Evolutionary conservation across 2,888 invertebrate genomes (phyloP), one percentile per base, ranked within the genome.

Genomic region (Sturmia bella): DNA sequence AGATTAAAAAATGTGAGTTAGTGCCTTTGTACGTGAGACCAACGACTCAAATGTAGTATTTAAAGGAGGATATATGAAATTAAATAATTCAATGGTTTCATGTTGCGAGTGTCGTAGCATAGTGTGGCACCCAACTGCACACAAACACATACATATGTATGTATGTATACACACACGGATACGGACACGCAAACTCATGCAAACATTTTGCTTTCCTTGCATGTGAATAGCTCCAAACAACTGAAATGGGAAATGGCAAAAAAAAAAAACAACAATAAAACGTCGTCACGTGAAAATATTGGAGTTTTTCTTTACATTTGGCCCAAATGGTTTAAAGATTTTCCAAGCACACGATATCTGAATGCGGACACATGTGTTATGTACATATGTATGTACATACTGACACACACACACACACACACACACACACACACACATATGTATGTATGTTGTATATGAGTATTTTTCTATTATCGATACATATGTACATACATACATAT

Each of bases 261-360:
- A 32, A 32, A 32, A 1, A n/a, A n/a, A n/a, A 57, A 57, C 19
- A 50, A 17, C 41, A 77, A 57, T 48, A 77, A 56, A 68, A 73
- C 48, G 50, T 76, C 76, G 81, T 81, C 81, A 77, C 81, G 81
- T 81, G 77, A 81, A 70, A 70, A 61, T 63, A 73, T 56, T 56
- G 19, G 15, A 73, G 68, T 63, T 77, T 66, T 78, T 68, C 52
- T 72, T 68, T 4, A 21, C n/a, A 50, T 66, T 72, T 24, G 61
- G 52, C 52, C 57, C 13, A 43, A 66, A 56, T 50, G 9, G 15
- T 57, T 57, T 45, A 68, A 68, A 41, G 43, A 63, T 66, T 68
- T 80, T 72, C n/a, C 52, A 66, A 41, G 13, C 39, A 69, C 17
- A 50, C 21, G 45, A 50, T 56, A 13, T 9, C 7, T 0, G 69